Evolutionary conservation across 30 jellyfish, hydroid and myxozoan genomes (phyloP), one percentile per base, ranked within the genome.

Genomic region (Turritopsis dohrnii): DNA sequence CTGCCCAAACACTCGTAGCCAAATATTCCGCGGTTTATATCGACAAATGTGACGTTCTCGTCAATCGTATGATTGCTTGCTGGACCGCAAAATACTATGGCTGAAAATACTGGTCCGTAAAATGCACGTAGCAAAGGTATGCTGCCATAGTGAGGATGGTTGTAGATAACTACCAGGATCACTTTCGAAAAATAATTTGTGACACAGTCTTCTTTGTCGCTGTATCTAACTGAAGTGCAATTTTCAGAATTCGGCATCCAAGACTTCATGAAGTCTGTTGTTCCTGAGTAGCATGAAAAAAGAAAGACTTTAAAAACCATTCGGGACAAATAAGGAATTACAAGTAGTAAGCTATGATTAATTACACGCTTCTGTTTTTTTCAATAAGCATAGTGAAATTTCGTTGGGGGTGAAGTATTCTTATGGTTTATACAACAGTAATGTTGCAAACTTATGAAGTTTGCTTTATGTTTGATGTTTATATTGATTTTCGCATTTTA

Each of bases 101-200:
- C 66, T 0, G 91, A 93, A 84, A 93, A 93, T 9, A 85, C 95
- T 0, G 98, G 96, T 54, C 79, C 87, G 95, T 93, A 93, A 82
- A 88, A 88, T 41, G 77, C 81, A 28, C 89, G 83, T 26, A 93
- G 80, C 41, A 88, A 83, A 28, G 86, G 74, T 8, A 85, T 88
- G 66, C 98, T 93, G 86, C 88, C 98, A 52, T 93, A 93, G n/a
- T 79, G 72, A 1, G 98, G 98, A 26, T 86, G 94, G 86, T 87
- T 93, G 93, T 93, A 93, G 21, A 93, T 75, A 41, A 93, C 84
- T 21, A 93, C 90, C 9, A 93, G 91, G 1, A 86, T 88, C 23
- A 93, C 69, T 66, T 75, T 72, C 1, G 90, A 31, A 72, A 84
- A 84, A 53, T 69, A 52, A 72, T 85, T 76, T 52, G 74, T 81